Evolutionary conservation across 2,888 invertebrate genomes (phyloP), one percentile per base, ranked within the genome.

Genomic region (Pollenia griseotomentosa): DNA sequence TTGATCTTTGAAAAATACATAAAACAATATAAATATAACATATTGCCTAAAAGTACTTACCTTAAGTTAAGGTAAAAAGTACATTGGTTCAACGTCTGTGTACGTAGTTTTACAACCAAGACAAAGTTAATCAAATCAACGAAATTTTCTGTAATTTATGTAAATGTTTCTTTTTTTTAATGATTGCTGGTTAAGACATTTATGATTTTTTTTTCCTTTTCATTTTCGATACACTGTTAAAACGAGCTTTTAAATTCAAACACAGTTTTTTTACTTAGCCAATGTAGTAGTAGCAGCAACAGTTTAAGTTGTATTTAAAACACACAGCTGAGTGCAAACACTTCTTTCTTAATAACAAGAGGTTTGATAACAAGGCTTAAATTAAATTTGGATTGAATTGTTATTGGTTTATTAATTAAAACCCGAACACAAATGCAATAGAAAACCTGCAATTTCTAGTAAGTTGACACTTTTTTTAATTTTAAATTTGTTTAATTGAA

Each of bases 381-480:
- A 66, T 14, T 66, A 55, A 44, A 74, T 79, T 75, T 78, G 83
- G 73, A 74, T 63, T 79, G 9, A 83, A 70, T 19, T 23, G 23
- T 23, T 78, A 82, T 82, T 86, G 61, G 77, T 78, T 59, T 48
- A 71, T 48, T 70, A 48, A 66, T 71, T 53, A 46, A 48, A 73
- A 55, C 59, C 14, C 16, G 44, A 63, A 57, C 79, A 78, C 82
- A 73, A 66, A 16, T 74, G 66, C 83, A 78, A 79, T 80, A 65
- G 1, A 61, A 53, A 65, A 46, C 33, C 16, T 57, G 46, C 65
- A 55, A 73, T 74, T 44, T 63, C 59, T 57, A 82, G 87, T 87
- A 87, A 87, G 87, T 87, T 70, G 65, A 44, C 78, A 87, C 77
- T 44, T 70, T 70, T 81, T 75, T 40, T 70, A 55, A 74, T 46